Evolutionary conservation across 2,797 vertebrate genomes (phyloP).

Genomic region (Valencia hispanica): DNA sequence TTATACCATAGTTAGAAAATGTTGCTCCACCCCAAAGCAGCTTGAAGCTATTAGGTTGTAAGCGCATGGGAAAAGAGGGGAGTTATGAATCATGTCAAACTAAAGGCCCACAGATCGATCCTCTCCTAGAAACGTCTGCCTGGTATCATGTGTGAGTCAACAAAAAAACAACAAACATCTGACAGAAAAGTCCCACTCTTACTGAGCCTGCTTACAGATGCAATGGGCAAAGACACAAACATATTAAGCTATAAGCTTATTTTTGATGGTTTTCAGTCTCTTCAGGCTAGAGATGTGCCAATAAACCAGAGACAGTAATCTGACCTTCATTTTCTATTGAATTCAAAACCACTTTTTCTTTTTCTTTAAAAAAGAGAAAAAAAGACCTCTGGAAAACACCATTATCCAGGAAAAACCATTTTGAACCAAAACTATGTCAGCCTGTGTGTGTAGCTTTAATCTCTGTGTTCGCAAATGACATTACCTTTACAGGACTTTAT

Average conservation of each 20-base stretch:
- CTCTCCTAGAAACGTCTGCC: conserved; percentile 36
- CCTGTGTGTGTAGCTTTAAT: too few species aligned
- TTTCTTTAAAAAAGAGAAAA: not conserved
- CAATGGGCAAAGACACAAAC: not conserved
- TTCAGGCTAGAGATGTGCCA: not conserved
- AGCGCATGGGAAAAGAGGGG: conserved; percentile 59
- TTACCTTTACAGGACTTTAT: too few species aligned
- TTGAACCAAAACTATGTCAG: not conserved
- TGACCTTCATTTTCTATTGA: not conserved
- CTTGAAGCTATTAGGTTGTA: conserved; percentile 70
- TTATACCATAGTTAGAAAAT: conserved; percentile 47
- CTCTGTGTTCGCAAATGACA: too few species aligned
- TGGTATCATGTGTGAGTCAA: conserved; percentile 44
- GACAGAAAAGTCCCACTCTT: conserved; percentile 10
- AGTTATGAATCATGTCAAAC: conserved; percentile 58
- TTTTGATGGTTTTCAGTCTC: not conserved
- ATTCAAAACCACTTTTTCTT: not conserved
- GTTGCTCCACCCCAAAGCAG: conserved; percentile 68
- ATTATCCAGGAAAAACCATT: not conserved
- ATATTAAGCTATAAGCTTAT: not conserved
- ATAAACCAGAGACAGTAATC: not conserved
- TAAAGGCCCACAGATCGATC: conserved; percentile 58
- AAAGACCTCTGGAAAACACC: not conserved
- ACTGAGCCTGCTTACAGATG: conserved; percentile 2
- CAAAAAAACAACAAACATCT: conserved; percentile 20